Base-by-base conservation (phyloP, 1,140 invertebrate genomes). In the Trypoxylus dichotomus region DNA sequence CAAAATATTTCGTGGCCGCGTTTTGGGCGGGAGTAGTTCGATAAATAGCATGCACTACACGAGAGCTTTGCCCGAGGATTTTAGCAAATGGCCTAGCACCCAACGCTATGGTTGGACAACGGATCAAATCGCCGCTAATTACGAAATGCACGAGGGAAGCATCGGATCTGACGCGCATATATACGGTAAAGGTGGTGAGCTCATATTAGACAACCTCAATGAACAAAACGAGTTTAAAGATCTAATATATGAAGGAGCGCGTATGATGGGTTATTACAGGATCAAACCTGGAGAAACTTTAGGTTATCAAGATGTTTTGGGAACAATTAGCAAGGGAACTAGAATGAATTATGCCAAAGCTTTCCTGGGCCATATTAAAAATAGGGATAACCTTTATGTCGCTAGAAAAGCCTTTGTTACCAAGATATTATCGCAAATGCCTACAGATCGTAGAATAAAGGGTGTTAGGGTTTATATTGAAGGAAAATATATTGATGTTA, bases 11-110 rank as follows among this genome's bases (percentile, higher is more conserved):
- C 86, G 93, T 37, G 94, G 91, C 6, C 94, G 93, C 85, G 92
- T 93, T 37, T 84, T 96, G 3, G 96, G 96, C 13, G 96, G 97
- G 2, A 93, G 91, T 1, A 95, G 94, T 80, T 91, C 92, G 2
- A 86, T 97, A 15, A 97, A 97, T 83, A 95, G 93, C 2, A 97
- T 97, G 95, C 27, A 72, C 43, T 77, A 77, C 19, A 42, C 54
- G n/a, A 13, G 21, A 15, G 21, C 27, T 21, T 42, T 72, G 13
- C 8, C 27, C 2, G 37, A 2, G 3, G 76, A 77, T 77, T 77
- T 25, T 25, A 21, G 27, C n/a, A 25, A 43, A 32, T 77, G 76
- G 76, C 24, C 42, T 11, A n/a, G 19, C 1, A 1, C n/a, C 3
- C 25, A 29, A 27, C 6, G 11, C 2, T n/a, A 29, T 8, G 68